Base-by-base conservation (phyloP, 2,888 invertebrate genomes). In the Andrena hattorfiana region DNA sequence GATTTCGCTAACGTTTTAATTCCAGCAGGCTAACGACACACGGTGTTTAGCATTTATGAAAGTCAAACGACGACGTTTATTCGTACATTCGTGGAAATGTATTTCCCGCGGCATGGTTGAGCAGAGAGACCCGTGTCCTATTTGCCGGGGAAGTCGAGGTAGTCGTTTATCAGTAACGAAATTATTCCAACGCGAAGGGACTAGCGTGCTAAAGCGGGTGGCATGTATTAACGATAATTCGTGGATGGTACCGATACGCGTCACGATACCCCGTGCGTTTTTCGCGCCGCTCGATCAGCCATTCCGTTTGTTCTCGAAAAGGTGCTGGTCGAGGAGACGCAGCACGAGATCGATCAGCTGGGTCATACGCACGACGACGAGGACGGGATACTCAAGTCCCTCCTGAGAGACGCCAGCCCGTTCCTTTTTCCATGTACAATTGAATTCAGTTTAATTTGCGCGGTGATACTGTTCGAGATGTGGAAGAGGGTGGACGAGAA, bases 371-470 rank as follows among this genome's bases (percentile, higher is more conserved):
- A 91, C 87, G 91, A 90, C 84, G 86, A 80, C 83, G 90, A 91
- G 69, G 89, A 87, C 60, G 92, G 90, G 28, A 96, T 96, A 92
- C 95, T 96, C 89, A 95, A 95, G 16, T 95, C 95, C 66, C 93
- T 96, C 76, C 95, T 96, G 32, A 90, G 91, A 68, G 91, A 93
- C 89, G 96, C 97, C n/a, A 96, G 97, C 83, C 97, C 98, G 0
- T 98, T 98, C 93, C 95, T 98, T 77, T 98, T 98, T 92, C 98
- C 98, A 0, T 98, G 98, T 92, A 97, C 97, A 66, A 98, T 98
- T 89, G 98, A 98, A 94, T 98, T 98, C 94, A 98, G 98, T 56
- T 95, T 98, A 69, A 98, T 98, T 84, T 98, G 98, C 91, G 98
- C 98, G 30, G 98, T 98, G 42, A 91, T 93, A 82, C 90, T 93